A percentile compares a stretch with the other conserved stretches of the same genome.
These are phyloP conservation scores for Drosophila sturtevanti DNA, from an alignment of 1,140 invertebrate genomes.

Conservation along the genomic window DNA sequence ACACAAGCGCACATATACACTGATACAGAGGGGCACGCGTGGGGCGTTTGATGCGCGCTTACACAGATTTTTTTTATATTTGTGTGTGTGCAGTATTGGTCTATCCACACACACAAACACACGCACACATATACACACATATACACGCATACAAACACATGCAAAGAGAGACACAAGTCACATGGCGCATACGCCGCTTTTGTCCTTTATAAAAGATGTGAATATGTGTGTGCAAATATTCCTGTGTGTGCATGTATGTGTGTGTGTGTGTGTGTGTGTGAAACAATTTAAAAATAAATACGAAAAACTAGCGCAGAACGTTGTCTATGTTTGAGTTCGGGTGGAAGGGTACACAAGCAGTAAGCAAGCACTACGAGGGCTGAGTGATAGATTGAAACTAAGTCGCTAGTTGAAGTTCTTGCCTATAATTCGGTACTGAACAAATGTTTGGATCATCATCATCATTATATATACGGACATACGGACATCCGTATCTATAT, in stretches of 20 bases:
- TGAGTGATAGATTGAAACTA: slow-evolving; percentile 71
- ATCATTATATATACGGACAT: not conserved
- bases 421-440: slow-evolving; percentile 27
- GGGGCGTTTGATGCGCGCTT: slow-evolving; percentile 66
- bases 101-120: slow-evolving; percentile 19
- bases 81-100: slow-evolving; percentile 20
- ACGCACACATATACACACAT: slow-evolving; percentile 27
- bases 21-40: slow-evolving; percentile 34
- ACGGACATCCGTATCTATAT: not conserved
- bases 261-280: slow-evolving; percentile 45
- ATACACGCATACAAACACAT: slow-evolving; percentile 30
- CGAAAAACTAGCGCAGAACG: slow-evolving; percentile 74
- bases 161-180: slow-evolving; percentile 31
- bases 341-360: not conserved
- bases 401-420: slow-evolving; percentile 34
- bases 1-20: slow-evolving; percentile 11
- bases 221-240: slow-evolving; percentile 24
- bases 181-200: slow-evolving; percentile 54
- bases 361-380: slow-evolving; percentile 49
- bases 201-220: slow-evolving; percentile 53
- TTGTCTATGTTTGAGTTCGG: slow-evolving; percentile 20
- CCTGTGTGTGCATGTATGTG: slow-evolving; percentile 3
- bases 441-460: not conserved
- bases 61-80: slow-evolving; percentile 66
- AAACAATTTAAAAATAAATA: slow-evolving; percentile 80